Percentiles rank a stretch among this genome's conserved stretches.
These are phyloP conservation scores for Neocrepidodera transversa DNA, from an alignment of 2,888 invertebrate species.

Conservation along the genomic window DNA sequence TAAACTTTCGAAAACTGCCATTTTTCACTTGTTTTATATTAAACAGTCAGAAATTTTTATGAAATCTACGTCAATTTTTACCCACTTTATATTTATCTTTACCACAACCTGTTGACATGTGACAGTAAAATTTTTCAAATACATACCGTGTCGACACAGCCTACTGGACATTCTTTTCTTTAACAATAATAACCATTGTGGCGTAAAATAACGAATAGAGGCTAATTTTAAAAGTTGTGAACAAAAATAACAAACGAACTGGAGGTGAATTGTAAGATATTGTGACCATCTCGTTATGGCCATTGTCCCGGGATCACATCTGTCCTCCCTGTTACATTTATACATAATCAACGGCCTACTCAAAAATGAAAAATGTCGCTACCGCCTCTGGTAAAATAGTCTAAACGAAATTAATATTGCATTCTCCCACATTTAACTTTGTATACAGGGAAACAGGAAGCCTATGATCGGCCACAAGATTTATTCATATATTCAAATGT, in stretches of 20 bases:
- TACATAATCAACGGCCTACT: constrained; percentile 41
- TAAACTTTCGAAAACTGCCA: no score
- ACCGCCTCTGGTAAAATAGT: constrained; percentile 34
- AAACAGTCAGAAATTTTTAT: no score
- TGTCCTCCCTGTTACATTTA: constrained; percentile 55
- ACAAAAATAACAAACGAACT: constrained; percentile 38
- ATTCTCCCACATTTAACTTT: constrained; percentile 1
- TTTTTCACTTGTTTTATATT: no score
- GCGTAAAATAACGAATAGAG: constrained; percentile 35
- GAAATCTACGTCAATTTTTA: no score
- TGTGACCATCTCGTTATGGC: constrained; percentile 57
- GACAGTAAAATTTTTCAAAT: constrained; percentile 11
- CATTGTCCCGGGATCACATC: constrained; percentile 55
- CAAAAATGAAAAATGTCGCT: constrained; percentile 34
- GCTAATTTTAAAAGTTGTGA: constrained; percentile 32
- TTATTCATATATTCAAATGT: constrained; percentile 9
- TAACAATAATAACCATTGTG: constrained; percentile 28
- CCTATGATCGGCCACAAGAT: constrained; percentile 1
- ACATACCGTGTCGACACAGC: constrained; percentile 36
- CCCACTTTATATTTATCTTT: no score
- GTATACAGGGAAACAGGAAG: neutral
- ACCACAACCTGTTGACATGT: constrained; percentile 16
- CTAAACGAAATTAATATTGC: constrained; percentile 27
- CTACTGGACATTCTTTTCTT: constrained; percentile 28
- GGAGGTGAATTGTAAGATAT: constrained; percentile 48